Base-by-base conservation (phyloP, 2,797 vertebrate genomes). In the Aplochiton taeniatus region DNA sequence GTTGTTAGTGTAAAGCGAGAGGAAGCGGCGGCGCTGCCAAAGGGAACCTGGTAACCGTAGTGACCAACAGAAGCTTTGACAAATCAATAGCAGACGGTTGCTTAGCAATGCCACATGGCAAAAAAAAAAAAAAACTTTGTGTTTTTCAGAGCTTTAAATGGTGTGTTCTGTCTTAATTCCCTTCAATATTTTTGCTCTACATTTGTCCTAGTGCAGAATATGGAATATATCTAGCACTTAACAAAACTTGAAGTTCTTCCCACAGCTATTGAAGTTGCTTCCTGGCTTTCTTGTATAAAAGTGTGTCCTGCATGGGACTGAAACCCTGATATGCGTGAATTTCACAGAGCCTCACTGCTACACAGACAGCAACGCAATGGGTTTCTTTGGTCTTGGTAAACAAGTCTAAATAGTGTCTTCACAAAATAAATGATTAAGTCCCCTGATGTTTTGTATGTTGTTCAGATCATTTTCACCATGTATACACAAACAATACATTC, bases 31-130 rank as follows among this genome's bases (percentile, higher is more conserved):
- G 83, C 73, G 50, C 74, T 81, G 31, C 79, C 81, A 83, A 82
- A 87, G 75, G 78, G 66, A 85, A 73, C 80, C 78, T 66, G 71
- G 80, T 76, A 70, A 87, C 80, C 77, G 70, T 82, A 67, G 85
- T 45, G 51, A 87, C 76, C 74, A 75, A 85, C 76, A 69, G 79
- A 85, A 82, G 85, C 85, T 85, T 87, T 75, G 88, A 91, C 89
- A 86, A 90, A 89, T 90, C 89, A 65, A 72, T 76, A 62, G 72
- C 75, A 72, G 72, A 65, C 70, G 65, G 63, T 75, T 73, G 80
- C 70, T 49, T 46, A 19, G 69, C n/a, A 42, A 63, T 31, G 79
- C 61, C 76, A 18, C 9, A 54, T 59, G 52, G 63, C 63, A 44
- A 49, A 42, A 1, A 60, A 63, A 19, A 56, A 19, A 13, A 14